Evolutionary conservation across 2,888 invertebrate genomes (phyloP).

Genomic region (Osedax frankpressi): DNA sequence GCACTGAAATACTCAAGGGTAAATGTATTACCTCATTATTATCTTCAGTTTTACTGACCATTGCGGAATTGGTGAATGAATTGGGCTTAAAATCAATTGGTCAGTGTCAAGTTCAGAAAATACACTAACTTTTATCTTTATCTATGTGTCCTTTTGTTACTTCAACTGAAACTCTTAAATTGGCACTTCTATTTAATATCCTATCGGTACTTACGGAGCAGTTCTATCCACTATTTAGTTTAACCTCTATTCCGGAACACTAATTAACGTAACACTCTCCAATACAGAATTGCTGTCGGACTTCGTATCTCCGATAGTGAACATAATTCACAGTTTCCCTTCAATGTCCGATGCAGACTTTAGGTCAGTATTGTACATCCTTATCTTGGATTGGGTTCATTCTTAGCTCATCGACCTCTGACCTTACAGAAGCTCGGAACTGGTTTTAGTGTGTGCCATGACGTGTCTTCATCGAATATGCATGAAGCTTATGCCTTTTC

Average conservation of each 20-base stretch:
- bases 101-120: too few species aligned
- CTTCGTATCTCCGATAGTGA: not conserved
- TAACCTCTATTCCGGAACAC: too few species aligned
- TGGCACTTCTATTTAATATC: too few species aligned
- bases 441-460: conserved; percentile 57
- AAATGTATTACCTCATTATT: not conserved
- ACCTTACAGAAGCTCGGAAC: conserved; percentile 33
- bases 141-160: too few species aligned
- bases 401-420: not conserved
- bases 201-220: too few species aligned
- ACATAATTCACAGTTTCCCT: conserved; percentile 1
- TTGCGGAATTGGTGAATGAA: not conserved
- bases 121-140: too few species aligned
- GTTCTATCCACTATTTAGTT: too few species aligned
- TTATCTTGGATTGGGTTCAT: not conserved
- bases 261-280: too few species aligned
- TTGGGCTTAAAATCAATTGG: not conserved
- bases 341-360: not conserved
- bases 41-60: not conserved
- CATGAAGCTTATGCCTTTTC: conserved; percentile 65
- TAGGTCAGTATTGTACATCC: conserved; percentile 16
- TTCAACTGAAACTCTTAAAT: too few species aligned
- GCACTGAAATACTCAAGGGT: not conserved
- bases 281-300: too few species aligned
- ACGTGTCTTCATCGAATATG: conserved; percentile 69